phyloP scores from a whole-genome alignment of 2,888 invertebrate genomes.

The Melanchra persicariae region DNA sequence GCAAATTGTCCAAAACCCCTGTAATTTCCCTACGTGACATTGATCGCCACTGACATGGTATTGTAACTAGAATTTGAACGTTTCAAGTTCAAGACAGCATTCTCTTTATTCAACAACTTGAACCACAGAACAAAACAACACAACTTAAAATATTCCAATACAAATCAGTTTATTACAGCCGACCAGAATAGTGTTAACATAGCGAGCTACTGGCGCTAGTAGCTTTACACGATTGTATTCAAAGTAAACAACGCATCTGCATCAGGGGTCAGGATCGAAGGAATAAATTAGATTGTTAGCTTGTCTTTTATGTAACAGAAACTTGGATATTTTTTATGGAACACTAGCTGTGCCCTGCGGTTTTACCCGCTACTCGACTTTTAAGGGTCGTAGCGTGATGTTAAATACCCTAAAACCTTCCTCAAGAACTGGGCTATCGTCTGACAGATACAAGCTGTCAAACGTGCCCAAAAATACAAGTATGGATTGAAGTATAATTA shows the following conservation, averaged over 20 bases:
- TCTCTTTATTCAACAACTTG: no score
- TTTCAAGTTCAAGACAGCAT: no score
- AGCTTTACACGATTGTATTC: conserved; percentile 52
- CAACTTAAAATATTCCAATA: conserved; percentile 3
- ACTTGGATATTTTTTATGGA: neutral
- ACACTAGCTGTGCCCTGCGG: no score
- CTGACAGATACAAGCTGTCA: conserved; percentile 10
- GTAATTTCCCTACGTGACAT: no score
- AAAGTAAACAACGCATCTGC: conserved; percentile 29
- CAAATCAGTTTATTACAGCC: conserved; percentile 25
- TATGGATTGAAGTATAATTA: neutral
- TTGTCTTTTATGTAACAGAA: neutral
- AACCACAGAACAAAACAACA: neutral
- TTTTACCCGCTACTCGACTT: no score
- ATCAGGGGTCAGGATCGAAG: conserved; percentile 31
- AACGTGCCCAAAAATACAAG: conserved; percentile 7
- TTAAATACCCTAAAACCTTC: no score
- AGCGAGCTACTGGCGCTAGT: conserved; percentile 34
- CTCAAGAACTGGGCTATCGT: no score
- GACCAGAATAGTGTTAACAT: conserved; percentile 18
- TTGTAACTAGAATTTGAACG: no score
- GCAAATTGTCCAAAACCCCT: no score
- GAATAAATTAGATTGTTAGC: conserved; percentile 34
- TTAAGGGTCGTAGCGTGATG: no score
- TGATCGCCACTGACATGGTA: no score